Evolutionary conservation across 2,797 vertebrate genomes (phyloP), one percentile per base, ranked within the genome.

Genomic region (Sebastes taczanowskii): DNA sequence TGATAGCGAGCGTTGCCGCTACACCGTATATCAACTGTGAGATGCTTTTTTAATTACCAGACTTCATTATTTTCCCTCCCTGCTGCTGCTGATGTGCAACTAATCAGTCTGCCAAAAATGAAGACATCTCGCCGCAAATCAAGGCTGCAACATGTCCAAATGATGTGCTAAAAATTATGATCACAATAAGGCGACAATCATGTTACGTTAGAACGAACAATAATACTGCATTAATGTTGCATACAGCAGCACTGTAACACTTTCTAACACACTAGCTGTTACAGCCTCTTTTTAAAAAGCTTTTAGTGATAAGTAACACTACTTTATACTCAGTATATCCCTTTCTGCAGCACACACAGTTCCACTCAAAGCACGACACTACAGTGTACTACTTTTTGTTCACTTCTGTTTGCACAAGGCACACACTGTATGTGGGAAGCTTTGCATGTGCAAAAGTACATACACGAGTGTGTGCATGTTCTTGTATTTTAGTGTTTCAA

Each of bases 1-100:
- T 76, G 82, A 80, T 59, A 56, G 75, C 56, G 49, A 83, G 68
- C 63, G 60, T 49, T 60, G 63, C 30, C 60, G 74, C 56, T 14
- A 75, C 65, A 72, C 42, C 20, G 35, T 78, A 67, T 7, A 60
- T 32, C 25, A 83, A 53, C 22, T 56, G n/a, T 61, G 55, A 74
- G 27, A 53, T 38, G 34, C n/a, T 73, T 81, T 69, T 69, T 79
- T 53, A 84, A 86, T 85, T 11, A 72, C 6, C 68, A 52, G 16
- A 53, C 71, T 56, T 77, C 59, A 53, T 70, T 70, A 55, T 64
- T 59, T 74, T 10, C 9, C 66, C 11, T 86, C 52, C 14, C 9
- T 29, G 52, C 49, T 65, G 34, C 62, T 34, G 10, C 53, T 65
- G 69, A 81, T 85, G 61, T 68, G 20, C 27, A 67, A 70, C 61